phyloP scores from a whole-genome alignment of 1,140 invertebrate species.

The Camponotus floridanus region DNA sequence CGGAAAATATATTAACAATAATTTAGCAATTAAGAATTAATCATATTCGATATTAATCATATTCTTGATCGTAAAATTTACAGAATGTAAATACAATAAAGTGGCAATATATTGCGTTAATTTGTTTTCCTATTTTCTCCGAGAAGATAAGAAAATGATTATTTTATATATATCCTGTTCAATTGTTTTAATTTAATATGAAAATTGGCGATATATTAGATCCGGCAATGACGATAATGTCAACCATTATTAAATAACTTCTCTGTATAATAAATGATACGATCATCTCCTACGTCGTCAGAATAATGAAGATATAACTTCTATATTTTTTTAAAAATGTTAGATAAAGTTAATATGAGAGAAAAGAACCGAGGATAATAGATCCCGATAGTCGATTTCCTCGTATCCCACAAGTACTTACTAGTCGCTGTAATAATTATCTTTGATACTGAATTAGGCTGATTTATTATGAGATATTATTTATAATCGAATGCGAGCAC shows the following conservation, averaged over 20 bases:
- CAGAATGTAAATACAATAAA: not conserved
- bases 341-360: conserved; percentile 18
- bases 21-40: not conserved
- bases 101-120: not conserved
- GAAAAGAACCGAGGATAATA: conserved; percentile 22
- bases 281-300: not conserved
- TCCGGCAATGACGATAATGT: conserved; percentile 69
- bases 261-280: conserved; percentile 23
- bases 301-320: conserved; percentile 11
- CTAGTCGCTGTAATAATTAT: conserved; percentile 44
- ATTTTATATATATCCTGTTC: conserved; percentile 39
- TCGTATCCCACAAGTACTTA: conserved; percentile 37
- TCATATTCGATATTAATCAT: not conserved
- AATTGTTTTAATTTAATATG: conserved; percentile 31
- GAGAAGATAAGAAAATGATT: not conserved
- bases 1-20: not conserved
- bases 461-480: conserved; percentile 3
- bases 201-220: conserved; percentile 60
- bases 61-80: not conserved
- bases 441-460: conserved; percentile 18
- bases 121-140: not conserved
- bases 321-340: not conserved
- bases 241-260: conserved; percentile 47
- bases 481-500: not conserved
- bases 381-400: conserved; percentile 10